Percentiles rank a stretch among this genome's conserved stretches.
phyloP scores from a whole-genome alignment of 2,888 invertebrate species.

The Coenonympha glycerion region DNA sequence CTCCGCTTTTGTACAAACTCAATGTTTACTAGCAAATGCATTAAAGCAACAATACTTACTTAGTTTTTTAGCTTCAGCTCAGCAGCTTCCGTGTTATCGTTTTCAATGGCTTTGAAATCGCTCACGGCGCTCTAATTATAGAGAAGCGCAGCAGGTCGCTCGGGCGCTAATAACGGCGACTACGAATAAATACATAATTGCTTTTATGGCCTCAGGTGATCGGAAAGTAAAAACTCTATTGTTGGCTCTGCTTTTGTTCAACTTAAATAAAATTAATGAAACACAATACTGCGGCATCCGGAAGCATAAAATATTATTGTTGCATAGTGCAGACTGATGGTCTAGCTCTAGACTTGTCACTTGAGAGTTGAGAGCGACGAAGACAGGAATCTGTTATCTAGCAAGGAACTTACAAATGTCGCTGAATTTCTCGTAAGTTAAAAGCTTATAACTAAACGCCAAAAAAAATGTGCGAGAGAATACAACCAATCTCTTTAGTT shows the following conservation, averaged over 20 bases:
- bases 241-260: slow-evolving; percentile 15
- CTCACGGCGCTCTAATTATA: slow-evolving; percentile 68
- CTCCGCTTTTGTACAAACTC: slow-evolving; percentile 66
- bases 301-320: slow-evolving; percentile 1
- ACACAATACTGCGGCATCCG: not conserved
- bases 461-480: too few species aligned
- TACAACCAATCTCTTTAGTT: too few species aligned
- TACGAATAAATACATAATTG: slow-evolving; percentile 58
- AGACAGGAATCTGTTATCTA: too few species aligned
- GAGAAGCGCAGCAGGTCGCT: slow-evolving; percentile 69
- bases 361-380: too few species aligned
- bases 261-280: slow-evolving; percentile 12
- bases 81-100: slow-evolving; percentile 75
- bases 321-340: too few species aligned
- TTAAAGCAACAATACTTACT: slow-evolving; percentile 73
- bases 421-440: too few species aligned
- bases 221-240: slow-evolving; percentile 39
- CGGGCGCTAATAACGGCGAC: slow-evolving; percentile 47
- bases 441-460: too few species aligned
- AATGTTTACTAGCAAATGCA: slow-evolving; percentile 76
- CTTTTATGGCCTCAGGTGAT: slow-evolving; percentile 52
- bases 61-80: slow-evolving; percentile 70
- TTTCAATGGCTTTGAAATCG: slow-evolving; percentile 71
- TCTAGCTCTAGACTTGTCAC: too few species aligned
- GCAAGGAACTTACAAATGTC: too few species aligned